These are phyloP conservation scores for Pseudomyrmex gracilis DNA, from an alignment of 1,140 invertebrate genomes.

Conservation along the genomic window DNA sequence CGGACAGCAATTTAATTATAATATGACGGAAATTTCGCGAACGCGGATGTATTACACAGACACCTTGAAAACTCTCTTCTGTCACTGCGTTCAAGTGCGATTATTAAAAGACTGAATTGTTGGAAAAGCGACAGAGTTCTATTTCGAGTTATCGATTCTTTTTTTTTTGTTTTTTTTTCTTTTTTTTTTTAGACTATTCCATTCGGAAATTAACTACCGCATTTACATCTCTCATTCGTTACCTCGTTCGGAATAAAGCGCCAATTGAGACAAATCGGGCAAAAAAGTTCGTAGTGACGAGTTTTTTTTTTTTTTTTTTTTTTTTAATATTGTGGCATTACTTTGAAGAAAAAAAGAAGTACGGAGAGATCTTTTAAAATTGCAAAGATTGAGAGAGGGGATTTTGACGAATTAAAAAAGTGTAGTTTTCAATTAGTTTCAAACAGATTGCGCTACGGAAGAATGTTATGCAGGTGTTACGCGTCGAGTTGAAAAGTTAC, in stretches of 20 bases:
- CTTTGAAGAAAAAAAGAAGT: not conserved
- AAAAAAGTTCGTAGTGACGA: not conserved
- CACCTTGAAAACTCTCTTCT: not conserved
- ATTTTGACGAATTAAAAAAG: constrained; percentile 1
- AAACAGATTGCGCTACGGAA: not conserved
- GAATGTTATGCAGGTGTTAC: not conserved
- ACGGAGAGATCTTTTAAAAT: too few species aligned
- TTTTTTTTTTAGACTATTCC: constrained; percentile 27
- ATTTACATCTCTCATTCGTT: constrained; percentile 53
- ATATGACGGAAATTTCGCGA: too few species aligned
- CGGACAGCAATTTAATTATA: constrained; percentile 24
- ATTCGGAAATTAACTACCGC: constrained; percentile 22
- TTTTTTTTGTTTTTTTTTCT: too few species aligned
- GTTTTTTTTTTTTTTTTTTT: constrained; percentile 5
- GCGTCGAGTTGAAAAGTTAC: constrained; percentile 29
- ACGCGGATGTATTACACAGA: not conserved
- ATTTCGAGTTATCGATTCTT: not conserved
- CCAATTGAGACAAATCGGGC: not conserved
- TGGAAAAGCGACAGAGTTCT: not conserved
- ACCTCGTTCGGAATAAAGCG: constrained; percentile 17
- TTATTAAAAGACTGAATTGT: not conserved
- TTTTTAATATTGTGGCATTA: not conserved
- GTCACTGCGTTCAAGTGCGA: not conserved
- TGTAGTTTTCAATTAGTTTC: not conserved
- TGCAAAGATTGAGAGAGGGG: not conserved